Conservation (phyloP, 2,797 vertebrate genomes). For the Rhyacichthys aspro region DNA sequence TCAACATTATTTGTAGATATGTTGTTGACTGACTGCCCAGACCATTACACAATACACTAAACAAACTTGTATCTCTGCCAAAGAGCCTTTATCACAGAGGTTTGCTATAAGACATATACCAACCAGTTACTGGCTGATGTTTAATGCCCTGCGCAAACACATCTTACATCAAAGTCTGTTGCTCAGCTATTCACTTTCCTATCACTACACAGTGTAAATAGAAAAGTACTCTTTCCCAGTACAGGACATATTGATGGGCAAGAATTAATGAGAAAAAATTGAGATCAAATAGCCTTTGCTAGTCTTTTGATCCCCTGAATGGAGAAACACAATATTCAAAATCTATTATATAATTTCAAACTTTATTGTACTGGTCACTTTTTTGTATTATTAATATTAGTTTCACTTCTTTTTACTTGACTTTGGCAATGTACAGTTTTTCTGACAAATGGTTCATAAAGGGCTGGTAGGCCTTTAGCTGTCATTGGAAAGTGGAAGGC, state of each 20-base stretch:
- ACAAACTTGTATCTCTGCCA: constrained; percentile 10
- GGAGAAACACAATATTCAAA: constrained; percentile 27
- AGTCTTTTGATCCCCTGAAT: constrained; percentile 37
- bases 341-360: constrained; percentile 24
- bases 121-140: constrained; percentile 25
- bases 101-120: constrained; percentile 12
- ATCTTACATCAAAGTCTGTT: constrained; percentile 20
- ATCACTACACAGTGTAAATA: constrained; percentile 24
- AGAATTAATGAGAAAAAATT: constrained; percentile 25
- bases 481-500: constrained; percentile 29
- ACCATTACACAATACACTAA: constrained; percentile 28
- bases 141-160: constrained; percentile 27
- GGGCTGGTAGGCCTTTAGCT: constrained; percentile 17
- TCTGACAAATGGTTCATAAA: constrained; percentile 23
- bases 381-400: constrained; percentile 16
- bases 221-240: constrained; percentile 8
- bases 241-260: constrained; percentile 20
- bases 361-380: constrained; percentile 25
- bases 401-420: constrained; percentile 11
- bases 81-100: constrained; percentile 26
- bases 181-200: constrained; percentile 19
- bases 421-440: background rate
- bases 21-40: constrained; percentile 36
- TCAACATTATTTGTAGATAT: constrained; percentile 11
- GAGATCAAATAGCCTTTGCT: constrained; percentile 28